These are phyloP conservation scores for Drosophila macrospina DNA, from an alignment of 2,888 invertebrate species.

Conservation along the genomic window DNA sequence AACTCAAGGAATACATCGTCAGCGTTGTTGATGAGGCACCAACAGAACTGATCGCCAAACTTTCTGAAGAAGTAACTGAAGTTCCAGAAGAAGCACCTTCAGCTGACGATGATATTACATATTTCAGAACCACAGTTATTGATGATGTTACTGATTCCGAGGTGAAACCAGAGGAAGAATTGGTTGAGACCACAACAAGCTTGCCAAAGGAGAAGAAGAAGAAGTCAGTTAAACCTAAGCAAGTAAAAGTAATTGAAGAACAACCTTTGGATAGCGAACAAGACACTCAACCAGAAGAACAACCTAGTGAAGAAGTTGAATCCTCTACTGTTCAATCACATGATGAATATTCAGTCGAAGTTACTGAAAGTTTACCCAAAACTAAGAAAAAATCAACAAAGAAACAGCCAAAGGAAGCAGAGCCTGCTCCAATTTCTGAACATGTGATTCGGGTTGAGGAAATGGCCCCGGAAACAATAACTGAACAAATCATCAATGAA, in stretches of 20 bases:
- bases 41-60: slow-evolving; percentile 53
- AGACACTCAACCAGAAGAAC: slow-evolving; percentile 75
- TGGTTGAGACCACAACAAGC: slow-evolving; percentile 4
- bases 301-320: slow-evolving; percentile 79
- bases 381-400: slow-evolving; percentile 59
- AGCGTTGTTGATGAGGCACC: slow-evolving; percentile 79
- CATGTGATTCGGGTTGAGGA: slow-evolving; percentile 79
- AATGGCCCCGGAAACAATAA: slow-evolving; percentile 82
- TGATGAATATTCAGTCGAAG: slow-evolving; percentile 71
- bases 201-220: slow-evolving; percentile 75
- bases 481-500: slow-evolving; percentile 83
- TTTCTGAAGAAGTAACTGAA: slow-evolving; percentile 52
- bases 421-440: slow-evolving; percentile 48
- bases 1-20: slow-evolving; percentile 80
- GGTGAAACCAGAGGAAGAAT: slow-evolving; percentile 84
- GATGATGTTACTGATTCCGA: slow-evolving; percentile 84
- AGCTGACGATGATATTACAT: slow-evolving; percentile 44
- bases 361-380: slow-evolving; percentile 66
- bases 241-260: slow-evolving; percentile 49
- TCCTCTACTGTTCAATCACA: slow-evolving; percentile 79
- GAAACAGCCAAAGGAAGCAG: slow-evolving; percentile 47
- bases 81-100: slow-evolving; percentile 34
- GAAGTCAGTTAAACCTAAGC: slow-evolving; percentile 59
- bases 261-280: slow-evolving; percentile 24
- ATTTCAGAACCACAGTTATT: slow-evolving; percentile 77